A percentile compares a stretch with the other conserved stretches of the same genome.
Evolutionary conservation across 2,797 vertebrate species (phyloP).

Genomic region (Selene dorsalis): DNA sequence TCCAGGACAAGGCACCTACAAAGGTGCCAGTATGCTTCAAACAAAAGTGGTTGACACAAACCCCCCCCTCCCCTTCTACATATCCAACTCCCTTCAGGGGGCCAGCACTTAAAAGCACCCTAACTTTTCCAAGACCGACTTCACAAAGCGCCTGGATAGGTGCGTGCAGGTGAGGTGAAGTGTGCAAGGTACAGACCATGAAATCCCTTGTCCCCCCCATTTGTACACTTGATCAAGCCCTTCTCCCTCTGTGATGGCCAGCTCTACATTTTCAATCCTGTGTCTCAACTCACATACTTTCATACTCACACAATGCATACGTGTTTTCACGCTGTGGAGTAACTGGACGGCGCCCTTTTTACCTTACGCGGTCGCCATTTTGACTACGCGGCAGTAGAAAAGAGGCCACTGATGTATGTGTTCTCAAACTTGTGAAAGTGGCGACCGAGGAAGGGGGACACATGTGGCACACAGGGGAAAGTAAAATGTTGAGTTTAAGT

Average conservation of each 20-base stretch:
- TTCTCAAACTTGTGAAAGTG: neutral
- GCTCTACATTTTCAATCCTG: neutral
- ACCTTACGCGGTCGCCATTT: neutral
- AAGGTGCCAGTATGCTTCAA: conserved; percentile 52
- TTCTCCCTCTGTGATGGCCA: neutral
- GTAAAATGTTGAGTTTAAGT: neutral
- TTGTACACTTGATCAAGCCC: neutral
- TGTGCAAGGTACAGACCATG: neutral
- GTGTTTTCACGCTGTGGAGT: too few relatives aligned
- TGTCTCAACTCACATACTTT: neutral
- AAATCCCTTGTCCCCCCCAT: neutral
- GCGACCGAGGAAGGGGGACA: neutral
- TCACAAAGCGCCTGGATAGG: neutral
- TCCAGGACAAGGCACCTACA: conserved; percentile 5
- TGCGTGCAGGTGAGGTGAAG: neutral
- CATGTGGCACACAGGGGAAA: neutral
- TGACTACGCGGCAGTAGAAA: neutral
- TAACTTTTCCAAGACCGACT: neutral
- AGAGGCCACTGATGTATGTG: too few relatives aligned
- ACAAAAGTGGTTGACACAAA: conserved; percentile 22
- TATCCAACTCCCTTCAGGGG: neutral
- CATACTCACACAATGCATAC: too few relatives aligned
- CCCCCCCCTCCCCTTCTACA: neutral
- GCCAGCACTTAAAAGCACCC: neutral
- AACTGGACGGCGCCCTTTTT: neutral